Base-by-base conservation (phyloP, 2,797 vertebrate species). In the Neostethus bicornis region DNA sequence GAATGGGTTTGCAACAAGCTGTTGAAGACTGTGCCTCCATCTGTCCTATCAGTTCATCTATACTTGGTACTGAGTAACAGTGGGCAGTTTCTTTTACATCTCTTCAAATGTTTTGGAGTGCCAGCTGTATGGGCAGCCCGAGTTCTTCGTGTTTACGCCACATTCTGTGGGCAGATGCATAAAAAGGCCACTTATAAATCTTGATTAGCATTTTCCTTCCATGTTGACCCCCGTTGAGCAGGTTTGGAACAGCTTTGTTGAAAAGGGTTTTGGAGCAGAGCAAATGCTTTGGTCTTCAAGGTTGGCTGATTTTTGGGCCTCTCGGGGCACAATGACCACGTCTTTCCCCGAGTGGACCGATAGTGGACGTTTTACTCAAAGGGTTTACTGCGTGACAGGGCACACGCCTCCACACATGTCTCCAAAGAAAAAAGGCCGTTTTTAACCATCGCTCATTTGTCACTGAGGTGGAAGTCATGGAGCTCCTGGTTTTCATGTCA, bases 281-380 rank as follows among this genome's bases (percentile, higher is more conserved):
- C 75, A 82, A 81, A 87, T 83, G 70, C 75, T 59, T 11, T 31
- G 77, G 65, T 84, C 79, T 85, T 84, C 75, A 75, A 71, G 87
- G 85, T 78, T 80, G 85, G 76, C 75, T 83, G 85, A 44, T 81
- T 84, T 66, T 49, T 72, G 83, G 68, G 76, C 73, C 85, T 81
- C 69, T 68, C 55, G 23, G 60, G 65, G 58, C 79, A 86, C 83
- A 88, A 85, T 75, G 81, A 79, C 75, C 77, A 61, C 75, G 48
- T 78, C 77, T 77, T 77, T 75, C 58, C 67, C 70, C 57, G 66
- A 80, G 75, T 13, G n/a, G 59, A 58, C 48, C 68, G 65, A 60
- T 43, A 74, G 66, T 73, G 75, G 79, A 84, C 62, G 13, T 81
- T 74, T 70, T 80, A 78, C 84, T 89, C 79, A 84, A 72, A 84